phyloP scores from a whole-genome alignment of 2,888 invertebrate species.

The Autographa pulchrina region DNA sequence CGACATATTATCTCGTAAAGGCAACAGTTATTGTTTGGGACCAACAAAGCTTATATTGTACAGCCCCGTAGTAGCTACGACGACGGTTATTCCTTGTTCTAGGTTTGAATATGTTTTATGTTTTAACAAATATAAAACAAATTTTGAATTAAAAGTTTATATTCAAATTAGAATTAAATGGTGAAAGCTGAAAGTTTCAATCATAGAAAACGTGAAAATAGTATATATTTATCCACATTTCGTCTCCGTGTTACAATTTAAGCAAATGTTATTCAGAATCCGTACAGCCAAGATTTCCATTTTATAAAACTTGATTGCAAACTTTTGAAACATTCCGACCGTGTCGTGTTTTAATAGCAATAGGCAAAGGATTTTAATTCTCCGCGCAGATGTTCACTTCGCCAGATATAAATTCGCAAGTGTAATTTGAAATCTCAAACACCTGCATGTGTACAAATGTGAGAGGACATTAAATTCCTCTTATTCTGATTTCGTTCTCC shows the following conservation, averaged over 20 bases:
- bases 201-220: background rate
- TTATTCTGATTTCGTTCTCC: conserved; percentile 11
- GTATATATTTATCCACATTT: conserved; percentile 24
- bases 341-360: conserved; percentile 41
- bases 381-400: conserved; percentile 24
- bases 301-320: conserved; percentile 40
- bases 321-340: conserved; percentile 33
- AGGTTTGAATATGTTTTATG: background rate
- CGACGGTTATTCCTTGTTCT: conserved; percentile 6
- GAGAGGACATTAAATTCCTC: conserved; percentile 3
- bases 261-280: conserved; percentile 37
- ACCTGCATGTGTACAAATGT: conserved; percentile 17
- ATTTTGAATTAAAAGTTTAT: background rate
- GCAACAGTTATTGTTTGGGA: conserved; percentile 38
- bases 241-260: conserved; percentile 21
- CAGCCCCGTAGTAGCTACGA: conserved; percentile 14
- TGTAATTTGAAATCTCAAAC: conserved; percentile 7
- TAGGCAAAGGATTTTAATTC: conserved; percentile 37
- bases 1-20: conserved; percentile 36
- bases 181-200: background rate
- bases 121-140: background rate
- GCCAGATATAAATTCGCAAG: conserved; percentile 11
- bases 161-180: background rate
- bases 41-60: conserved; percentile 16
- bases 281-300: conserved; percentile 29